Base-by-base conservation (phyloP, 2,888 invertebrate genomes). In the Apotomis betuletana region DNA sequence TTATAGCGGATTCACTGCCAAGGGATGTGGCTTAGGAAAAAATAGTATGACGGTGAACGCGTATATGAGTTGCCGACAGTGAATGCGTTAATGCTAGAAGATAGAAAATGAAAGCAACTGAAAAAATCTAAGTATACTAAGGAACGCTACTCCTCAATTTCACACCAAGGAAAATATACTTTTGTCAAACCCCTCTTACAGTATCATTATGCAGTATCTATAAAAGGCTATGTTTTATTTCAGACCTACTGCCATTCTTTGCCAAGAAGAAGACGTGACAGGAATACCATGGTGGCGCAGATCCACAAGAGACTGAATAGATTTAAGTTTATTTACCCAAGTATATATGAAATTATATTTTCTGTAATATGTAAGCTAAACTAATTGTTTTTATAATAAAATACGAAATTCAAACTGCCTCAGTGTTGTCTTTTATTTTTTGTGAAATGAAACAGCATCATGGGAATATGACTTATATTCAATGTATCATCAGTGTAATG, bases 241-340 rank as follows among this genome's bases (percentile, higher is more conserved):
- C 83, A 92, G 91, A 76, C 89, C 91, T 4, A 85, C 87, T 64
- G 83, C 89, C 73, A 85, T 81, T 74, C 77, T 88, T 70, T 87
- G 85, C 77, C 75, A 84, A 54, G 91, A 90, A 36, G 91, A 92
- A 75, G 93, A 94, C 8, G 83, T 90, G 68, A 89, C 89, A 9
- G 93, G 94, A 77, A 84, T 93, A 76, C 94, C 94, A 74, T 93
- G 94, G 92, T 93, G 94, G 93, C 90, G 94, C 69, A 91, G 89
- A 79, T 85, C 82, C 78, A 85, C 86, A 77, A 85, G 86, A 90
- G 93, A 93, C 93, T 93, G 93, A 93, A 71, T 91, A 90, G 85
- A 9, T 86, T 83, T 89, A 89, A 87, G 83, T 79, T 78, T 77
- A 80, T 77, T 65, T 74, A 67, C 70, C 74, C 75, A 78, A 69